Evolutionary conservation across 2,888 invertebrate species (phyloP), one percentile per base, ranked within the genome.

Genomic region (Abrostola tripartita): DNA sequence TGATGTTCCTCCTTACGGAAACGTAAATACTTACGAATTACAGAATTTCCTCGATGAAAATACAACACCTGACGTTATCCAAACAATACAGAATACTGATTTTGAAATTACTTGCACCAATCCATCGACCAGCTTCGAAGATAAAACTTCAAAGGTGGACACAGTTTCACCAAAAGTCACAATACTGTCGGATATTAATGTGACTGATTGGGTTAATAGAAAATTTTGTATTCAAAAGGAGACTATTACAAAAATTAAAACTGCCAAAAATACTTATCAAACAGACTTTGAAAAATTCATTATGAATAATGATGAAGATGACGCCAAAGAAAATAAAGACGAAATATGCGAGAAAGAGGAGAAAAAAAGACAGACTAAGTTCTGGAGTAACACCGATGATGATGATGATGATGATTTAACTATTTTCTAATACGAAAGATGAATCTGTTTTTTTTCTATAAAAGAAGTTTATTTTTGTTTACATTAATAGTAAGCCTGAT

Each of bases 11-110:
- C 11, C 50, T 50, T 37, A 36, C 37, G 50, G 11, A 50, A 36
- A 50, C 11, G 50, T 50, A 24, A 50, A 50, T 50, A 50, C 50
- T 50, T n/a, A 50, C 50, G 35, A 50, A 50, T 50, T 50, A 9
- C 50, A 50, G 36, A 50, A 36, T 50, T 50, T 50, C 36, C 50
- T 50, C 24, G 50, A 50, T 50, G 50, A 50, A 36, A 50, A 50
- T 36, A 50, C 50, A 24, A 50, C 50, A 37, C 37, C 50, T 36
- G 50, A 50, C 11, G 24, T 50, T n/a, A 50, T 50, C 36, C 50
- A 50, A 50, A 36, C 10, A 36, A 50, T 50, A 36, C 24, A 50
- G 11, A 36, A 50, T 36, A 50, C 50, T 36, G 37, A 36, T 50
- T 50, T 50, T 50, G 35, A 24, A 50, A 50, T 50, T 50, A 36